Base-by-base conservation (phyloP, 2,888 invertebrate genomes). In the Ormyrus nitidulus region DNA sequence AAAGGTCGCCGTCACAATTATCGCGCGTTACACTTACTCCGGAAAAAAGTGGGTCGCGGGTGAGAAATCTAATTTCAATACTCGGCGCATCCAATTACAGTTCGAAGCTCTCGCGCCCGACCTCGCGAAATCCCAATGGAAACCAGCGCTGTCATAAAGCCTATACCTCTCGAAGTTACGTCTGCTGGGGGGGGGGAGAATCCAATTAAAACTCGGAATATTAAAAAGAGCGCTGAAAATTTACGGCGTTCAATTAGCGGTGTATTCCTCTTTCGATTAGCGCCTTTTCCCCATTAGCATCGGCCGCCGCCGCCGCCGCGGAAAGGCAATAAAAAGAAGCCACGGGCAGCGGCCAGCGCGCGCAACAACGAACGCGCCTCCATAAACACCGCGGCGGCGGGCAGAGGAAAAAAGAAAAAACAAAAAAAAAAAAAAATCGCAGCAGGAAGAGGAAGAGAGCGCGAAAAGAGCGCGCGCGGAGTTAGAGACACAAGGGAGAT, bases 271-370 rank as follows among this genome's bases (percentile, higher is more conserved):
- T 56, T 19, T 11, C 62, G 10, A 44, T 6, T 2, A 54, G 62
- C 19, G 19, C 19, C 73, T 74, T 64, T 78, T 74, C 51, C 79
- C 74, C 62, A 69, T 79, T 75, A 75, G 53, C 79, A 79, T 70
- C 70, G 19, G 64, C 19, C 19, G 19, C 13, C 13, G 19, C 13
- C 13, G 19, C 19, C 19, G 19, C 19, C 19, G 75, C 75, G 74
- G 79, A 79, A 74, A 79, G 79, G 64, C 62, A n/a, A 70, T 19
- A 19, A 54, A 44, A 53, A 10, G 48, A 70, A 58, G n/a, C 11
- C 10, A 44, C 19, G 19, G 19, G 19, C 19, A 19, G 9, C 19
- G 19, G 19, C 1, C 19, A 19, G 9, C 51, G 53, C 9, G 62
- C 51, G 46, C 10, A 73, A 68, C 34, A 72, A 48, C 48, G 11